Percentiles rank a stretch among this genome's conserved stretches.
Evolutionary conservation across 2,113 vertebrate species (phyloP).

Genomic region (Nymphicus hollandicus): DNA sequence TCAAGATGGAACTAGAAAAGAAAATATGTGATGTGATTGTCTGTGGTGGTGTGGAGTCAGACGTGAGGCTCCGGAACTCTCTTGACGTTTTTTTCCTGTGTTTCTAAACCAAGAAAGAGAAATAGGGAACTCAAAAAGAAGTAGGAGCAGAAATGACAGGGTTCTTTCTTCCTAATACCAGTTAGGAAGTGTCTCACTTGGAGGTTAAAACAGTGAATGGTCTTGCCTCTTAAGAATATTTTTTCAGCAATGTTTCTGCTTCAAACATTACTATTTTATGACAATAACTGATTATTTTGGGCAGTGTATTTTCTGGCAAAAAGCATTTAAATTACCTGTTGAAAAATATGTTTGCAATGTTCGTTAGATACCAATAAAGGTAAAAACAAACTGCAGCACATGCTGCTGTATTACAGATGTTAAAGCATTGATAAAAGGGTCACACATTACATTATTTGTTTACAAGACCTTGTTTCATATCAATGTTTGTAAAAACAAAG

Average conservation of each 20-base stretch:
- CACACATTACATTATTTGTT: background rate
- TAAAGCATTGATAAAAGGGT: background rate
- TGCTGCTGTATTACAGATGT: background rate
- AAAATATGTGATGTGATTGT: background rate
- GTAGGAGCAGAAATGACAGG: background rate
- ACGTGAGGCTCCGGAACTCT: background rate
- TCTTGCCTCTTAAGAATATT: background rate
- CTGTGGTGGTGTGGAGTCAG: background rate
- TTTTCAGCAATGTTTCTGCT: background rate
- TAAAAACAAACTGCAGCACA: background rate
- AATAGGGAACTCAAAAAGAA: background rate
- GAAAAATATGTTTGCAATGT: background rate
- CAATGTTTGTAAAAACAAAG: background rate
- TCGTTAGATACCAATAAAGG: background rate
- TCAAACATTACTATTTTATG: background rate
- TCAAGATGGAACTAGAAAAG: background rate
- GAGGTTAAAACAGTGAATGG: background rate
- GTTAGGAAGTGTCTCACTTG: background rate
- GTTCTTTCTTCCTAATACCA: background rate
- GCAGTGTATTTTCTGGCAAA: background rate
- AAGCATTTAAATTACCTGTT: background rate
- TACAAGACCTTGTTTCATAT: background rate
- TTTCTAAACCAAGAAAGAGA: conserved; percentile 3
- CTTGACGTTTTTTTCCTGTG: background rate
- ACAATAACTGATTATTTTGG: background rate